Evolutionary conservation across 2,888 invertebrate genomes (phyloP), one percentile per base, ranked within the genome.

Genomic region (Ormyrus pomaceus): DNA sequence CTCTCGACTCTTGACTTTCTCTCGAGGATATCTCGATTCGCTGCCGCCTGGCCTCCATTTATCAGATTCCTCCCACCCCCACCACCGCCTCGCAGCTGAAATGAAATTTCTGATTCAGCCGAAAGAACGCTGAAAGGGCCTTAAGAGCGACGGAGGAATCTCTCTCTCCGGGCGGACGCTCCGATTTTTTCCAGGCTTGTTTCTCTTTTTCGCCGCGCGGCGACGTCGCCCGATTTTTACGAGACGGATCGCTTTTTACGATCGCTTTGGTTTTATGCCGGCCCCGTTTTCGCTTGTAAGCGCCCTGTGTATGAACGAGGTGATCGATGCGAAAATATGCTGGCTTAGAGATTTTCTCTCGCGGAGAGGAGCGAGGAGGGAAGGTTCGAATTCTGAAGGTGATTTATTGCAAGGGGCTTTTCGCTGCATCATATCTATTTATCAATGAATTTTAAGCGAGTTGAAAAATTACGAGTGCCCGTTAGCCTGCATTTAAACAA

Each of bases 41-140:
- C 69, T 13, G 9, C 69, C 46, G 55, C 66, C n/a, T 11, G 19
- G 34, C 19, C 50, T 10, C 11, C 74, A 74, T 74, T 74, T 74
- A 71, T 71, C 71, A 61, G 51, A 53, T 61, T 61, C 68, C 68
- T 64, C 53, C 53, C 2, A 6, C 48, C 55, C 55, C 55, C 56
- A 62, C 19, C 19, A 2, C 19, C 19, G 19, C 19, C 19, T 19
- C 19, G 19, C 1, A 1, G 46, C 66, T 69, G 50, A 66, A 78
- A 78, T 78, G 78, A 78, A 78, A 78, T 78, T 78, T 78, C 78
- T 78, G 78, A 78, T 78, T 78, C 78, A 72, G 72, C 78, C 72
- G 59, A 66, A 78, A 71, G 77, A 71, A 69, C 46, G 55, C 45
- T n/a, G 55, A 3, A 7, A 19, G 75, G 65, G 46, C 45, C 62